Conservation (phyloP, 1,140 invertebrate species). For the Bradysia coprophila region DNA sequence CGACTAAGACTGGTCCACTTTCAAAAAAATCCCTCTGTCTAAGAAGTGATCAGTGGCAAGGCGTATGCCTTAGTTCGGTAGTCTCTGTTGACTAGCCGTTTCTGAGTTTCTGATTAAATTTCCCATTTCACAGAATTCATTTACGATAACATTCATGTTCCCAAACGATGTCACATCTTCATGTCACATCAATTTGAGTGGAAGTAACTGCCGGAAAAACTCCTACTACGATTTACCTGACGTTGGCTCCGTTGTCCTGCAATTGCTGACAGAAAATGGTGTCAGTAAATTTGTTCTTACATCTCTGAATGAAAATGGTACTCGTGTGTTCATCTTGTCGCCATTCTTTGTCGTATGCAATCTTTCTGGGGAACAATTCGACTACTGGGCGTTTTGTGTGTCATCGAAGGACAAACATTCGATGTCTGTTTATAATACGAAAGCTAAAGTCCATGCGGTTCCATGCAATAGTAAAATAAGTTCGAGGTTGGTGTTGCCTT, state of each 20-base stretch:
- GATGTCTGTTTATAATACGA: too few species aligned
- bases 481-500: too few species aligned
- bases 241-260: neutral
- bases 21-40: too few species aligned
- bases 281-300: neutral
- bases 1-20: too few species aligned
- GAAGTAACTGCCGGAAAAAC: neutral
- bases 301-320: neutral
- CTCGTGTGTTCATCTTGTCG: neutral
- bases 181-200: constrained; percentile 6
- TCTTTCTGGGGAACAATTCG: neutral
- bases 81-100: too few species aligned
- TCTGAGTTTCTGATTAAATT: too few species aligned
- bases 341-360: neutral
- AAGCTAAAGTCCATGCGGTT: too few species aligned
- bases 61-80: too few species aligned
- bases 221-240: neutral
- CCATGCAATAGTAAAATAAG: too few species aligned
- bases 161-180: constrained; percentile 11
- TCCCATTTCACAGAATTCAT: constrained; percentile 5
- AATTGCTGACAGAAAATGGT: neutral
- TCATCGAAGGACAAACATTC: neutral
- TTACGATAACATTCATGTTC: constrained; percentile 10
- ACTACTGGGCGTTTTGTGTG: neutral
- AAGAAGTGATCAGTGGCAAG: too few species aligned